Base-by-base conservation (phyloP, 2,113 vertebrate genomes). In the Odobenus rosmarus region DNA sequence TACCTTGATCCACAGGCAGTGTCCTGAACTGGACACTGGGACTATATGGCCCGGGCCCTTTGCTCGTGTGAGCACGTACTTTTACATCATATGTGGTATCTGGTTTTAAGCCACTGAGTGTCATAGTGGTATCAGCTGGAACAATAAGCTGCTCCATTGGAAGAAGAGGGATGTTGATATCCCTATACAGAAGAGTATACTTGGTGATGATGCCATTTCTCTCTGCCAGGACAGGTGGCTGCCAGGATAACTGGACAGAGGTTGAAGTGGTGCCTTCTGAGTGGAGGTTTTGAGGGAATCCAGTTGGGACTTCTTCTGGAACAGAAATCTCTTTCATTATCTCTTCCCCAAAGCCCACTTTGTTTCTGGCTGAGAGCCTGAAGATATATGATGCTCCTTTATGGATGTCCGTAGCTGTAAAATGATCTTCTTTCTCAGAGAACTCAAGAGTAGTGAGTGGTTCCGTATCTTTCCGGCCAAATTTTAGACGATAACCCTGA, bases 21-120 rank as follows among this genome's bases (percentile, higher is more conserved):
- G 99, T 99, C 99, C 99, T 99, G 99, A 99, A 99, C 99, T 99
- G 99, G 99, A 99, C 99, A 99, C 99, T 99, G 98, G 99, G 99
- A 99, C 99, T 99, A 99, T 99, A 99, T 97, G 99, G 99, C 99
- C 99, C 99, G 96, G 99, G 99, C 98, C 99, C 99, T 99, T 99
- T 99, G 99, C 99, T 99, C 99, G 99, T 99, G 98, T 99, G 99
- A 99, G 99, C 99, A 99, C 99, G 99, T 99, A 99, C 99, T 99
- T 99, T 99, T 99, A 99, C 99, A 99, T 99, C 99, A 62, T 99
- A 99, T 98, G 99, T 99, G 97, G 99, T 99, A 99, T 99, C 99
- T 97, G 99, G 99, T 98, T 99, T 99, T 98, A 99, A 99, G 98
- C 99, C 99, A 98, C 99, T 99, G 98, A 99, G 99, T 98, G 98